Conservation (phyloP, 2,797 vertebrate species). For the Rhinophrynus dorsalis region DNA sequence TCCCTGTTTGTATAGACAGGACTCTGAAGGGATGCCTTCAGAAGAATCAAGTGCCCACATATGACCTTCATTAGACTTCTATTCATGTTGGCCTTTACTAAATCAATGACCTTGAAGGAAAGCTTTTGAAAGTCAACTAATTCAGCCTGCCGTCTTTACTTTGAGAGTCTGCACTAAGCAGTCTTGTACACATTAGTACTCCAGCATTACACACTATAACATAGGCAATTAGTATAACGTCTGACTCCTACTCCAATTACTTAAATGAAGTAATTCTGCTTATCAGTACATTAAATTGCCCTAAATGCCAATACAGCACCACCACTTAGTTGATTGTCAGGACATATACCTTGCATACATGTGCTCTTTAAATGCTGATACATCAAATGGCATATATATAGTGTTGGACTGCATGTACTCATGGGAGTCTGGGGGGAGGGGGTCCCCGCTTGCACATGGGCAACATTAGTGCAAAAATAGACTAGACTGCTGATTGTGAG, state of each 20-base stretch:
- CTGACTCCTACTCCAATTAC: not conserved
- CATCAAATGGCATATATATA: no score
- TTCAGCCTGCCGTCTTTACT: conserved; percentile 10
- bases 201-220: not conserved
- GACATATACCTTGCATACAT: no score
- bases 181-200: not conserved
- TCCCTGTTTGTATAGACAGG: conserved; percentile 2
- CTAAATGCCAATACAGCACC: not conserved
- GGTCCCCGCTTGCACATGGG: no score
- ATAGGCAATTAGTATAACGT: not conserved
- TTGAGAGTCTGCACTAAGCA: not conserved
- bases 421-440: no score
- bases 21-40: conserved; percentile 1
- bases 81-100: conserved; percentile 1
- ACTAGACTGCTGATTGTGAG: no score
- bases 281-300: not conserved
- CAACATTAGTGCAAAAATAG: no score
- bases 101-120: conserved; percentile 33
- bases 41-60: conserved; percentile 12
- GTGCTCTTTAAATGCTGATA: no score
- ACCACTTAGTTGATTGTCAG: no score
- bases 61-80: conserved; percentile 17
- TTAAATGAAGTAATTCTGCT: not conserved
- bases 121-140: conserved; percentile 12
- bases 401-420: no score